phyloP scores from a whole-genome alignment of 53 echinoderm and acorn worm genomes.

The Arbacia lixula region DNA sequence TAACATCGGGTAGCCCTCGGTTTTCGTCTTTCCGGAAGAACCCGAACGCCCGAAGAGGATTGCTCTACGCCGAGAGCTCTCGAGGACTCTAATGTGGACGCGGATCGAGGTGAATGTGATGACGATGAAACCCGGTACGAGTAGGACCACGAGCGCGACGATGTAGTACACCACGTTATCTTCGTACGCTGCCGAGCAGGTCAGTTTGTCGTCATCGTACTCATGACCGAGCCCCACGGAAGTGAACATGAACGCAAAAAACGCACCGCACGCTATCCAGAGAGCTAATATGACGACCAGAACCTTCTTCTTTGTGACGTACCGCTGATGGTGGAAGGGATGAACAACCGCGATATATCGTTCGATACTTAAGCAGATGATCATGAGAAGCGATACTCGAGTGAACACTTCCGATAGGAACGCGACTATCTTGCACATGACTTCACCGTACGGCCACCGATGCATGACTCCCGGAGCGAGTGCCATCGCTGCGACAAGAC shows the following conservation, averaged over 20 bases:
- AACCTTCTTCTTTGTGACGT: constrained; percentile 42
- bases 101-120: constrained; percentile 51
- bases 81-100: constrained; percentile 30
- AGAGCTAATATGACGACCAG: neutral
- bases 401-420: constrained; percentile 50
- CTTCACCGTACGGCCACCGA: constrained; percentile 55
- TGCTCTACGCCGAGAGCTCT: constrained; percentile 26
- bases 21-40: neutral
- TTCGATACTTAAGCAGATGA: constrained; percentile 57
- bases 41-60: constrained; percentile 31
- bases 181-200: constrained; percentile 58
- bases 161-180: constrained; percentile 46
- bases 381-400: constrained; percentile 59
- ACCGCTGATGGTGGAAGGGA: constrained; percentile 50
- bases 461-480: constrained; percentile 35
- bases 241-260: constrained; percentile 37
- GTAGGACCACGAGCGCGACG: constrained; percentile 34
- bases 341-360: constrained; percentile 63
- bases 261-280: constrained; percentile 44
- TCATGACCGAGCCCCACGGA: constrained; percentile 27
- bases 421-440: constrained; percentile 30
- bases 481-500: constrained; percentile 31
- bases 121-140: constrained; percentile 50
- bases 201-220: constrained; percentile 37
- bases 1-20: constrained; percentile 6